Evolutionary conservation across 2,888 invertebrate genomes (phyloP).

Genomic region (Nudaria mundana): DNA sequence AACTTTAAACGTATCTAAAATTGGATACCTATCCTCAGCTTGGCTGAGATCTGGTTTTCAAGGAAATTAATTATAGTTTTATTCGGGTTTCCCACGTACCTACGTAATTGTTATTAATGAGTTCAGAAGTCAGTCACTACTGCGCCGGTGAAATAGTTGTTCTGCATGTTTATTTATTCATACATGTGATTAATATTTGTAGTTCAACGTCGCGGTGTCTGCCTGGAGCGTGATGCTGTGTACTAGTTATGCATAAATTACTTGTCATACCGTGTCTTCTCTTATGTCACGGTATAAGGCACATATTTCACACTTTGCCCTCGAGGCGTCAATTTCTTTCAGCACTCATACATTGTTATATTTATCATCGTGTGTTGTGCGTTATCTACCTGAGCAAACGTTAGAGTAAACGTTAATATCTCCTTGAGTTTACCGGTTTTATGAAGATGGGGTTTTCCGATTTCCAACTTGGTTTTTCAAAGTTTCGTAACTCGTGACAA

Average conservation of each 20-base stretch:
- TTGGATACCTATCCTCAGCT: neutral
- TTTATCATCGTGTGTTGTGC: conserved; percentile 8
- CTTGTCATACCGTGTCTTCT: neutral
- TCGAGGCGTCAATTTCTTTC: conserved; percentile 5
- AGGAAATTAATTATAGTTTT: conserved; percentile 25
- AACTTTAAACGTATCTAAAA: neutral
- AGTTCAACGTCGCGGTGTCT: neutral
- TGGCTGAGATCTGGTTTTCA: conserved; percentile 10
- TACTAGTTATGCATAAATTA: neutral
- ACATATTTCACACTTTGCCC: neutral
- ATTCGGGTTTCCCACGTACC: conserved; percentile 33
- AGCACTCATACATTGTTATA: conserved; percentile 7
- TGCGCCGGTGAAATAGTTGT: conserved; percentile 13
- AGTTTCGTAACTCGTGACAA: conserved; percentile 24
- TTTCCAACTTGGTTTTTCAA: conserved; percentile 47
- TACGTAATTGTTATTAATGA: conserved; percentile 28
- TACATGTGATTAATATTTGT: neutral
- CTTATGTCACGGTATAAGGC: conserved; percentile 2
- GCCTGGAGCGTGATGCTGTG: neutral
- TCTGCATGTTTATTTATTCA: conserved; percentile 8
- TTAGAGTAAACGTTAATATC: conserved; percentile 25
- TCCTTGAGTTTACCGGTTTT: conserved; percentile 26
- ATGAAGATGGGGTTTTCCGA: conserved; percentile 52
- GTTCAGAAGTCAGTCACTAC: conserved; percentile 11
- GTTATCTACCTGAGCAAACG: conserved; percentile 24